A percentile compares a stretch with the other conserved stretches of the same genome.
These are phyloP conservation scores for Globia sparganii DNA, from an alignment of 2,888 invertebrate species.

Conservation along the genomic window DNA sequence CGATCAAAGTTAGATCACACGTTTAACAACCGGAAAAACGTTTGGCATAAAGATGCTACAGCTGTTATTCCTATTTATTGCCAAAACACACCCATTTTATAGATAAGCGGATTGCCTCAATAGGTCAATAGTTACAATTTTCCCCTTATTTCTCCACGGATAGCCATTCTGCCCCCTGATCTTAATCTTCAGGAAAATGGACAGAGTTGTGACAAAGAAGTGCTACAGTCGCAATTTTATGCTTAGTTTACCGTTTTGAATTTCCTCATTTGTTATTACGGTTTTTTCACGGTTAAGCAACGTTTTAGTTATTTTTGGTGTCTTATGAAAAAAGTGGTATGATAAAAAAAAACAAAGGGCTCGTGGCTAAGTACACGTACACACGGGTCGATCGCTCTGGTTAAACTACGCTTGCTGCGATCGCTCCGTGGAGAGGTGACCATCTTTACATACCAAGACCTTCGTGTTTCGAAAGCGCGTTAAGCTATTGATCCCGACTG, in stretches of 20 bases:
- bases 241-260: constrained; percentile 34
- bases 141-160: constrained; percentile 1
- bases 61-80: neutral
- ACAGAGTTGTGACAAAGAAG: constrained; percentile 33
- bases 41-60: neutral
- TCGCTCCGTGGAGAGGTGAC: too few relatives aligned
- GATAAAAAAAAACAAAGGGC: neutral
- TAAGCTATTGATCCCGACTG: too few relatives aligned
- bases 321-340: neutral
- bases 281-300: neutral
- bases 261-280: constrained; percentile 27
- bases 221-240: constrained; percentile 29
- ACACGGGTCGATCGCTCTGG: too few relatives aligned
- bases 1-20: neutral
- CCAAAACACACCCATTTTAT: constrained; percentile 3
- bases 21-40: neutral
- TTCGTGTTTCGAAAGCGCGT: too few relatives aligned
- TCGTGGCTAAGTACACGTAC: too few relatives aligned
- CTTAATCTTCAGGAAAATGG: constrained; percentile 28
- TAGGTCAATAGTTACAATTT: constrained; percentile 26
- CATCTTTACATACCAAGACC: too few relatives aligned
- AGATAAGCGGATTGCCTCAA: constrained; percentile 28
- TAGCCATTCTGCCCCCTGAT: neutral
- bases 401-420: too few relatives aligned
- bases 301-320: neutral